Base-by-base conservation (phyloP, 37 sponge, comb jelly and placozoan genomes). In the Trichoplax adhaerens region DNA sequence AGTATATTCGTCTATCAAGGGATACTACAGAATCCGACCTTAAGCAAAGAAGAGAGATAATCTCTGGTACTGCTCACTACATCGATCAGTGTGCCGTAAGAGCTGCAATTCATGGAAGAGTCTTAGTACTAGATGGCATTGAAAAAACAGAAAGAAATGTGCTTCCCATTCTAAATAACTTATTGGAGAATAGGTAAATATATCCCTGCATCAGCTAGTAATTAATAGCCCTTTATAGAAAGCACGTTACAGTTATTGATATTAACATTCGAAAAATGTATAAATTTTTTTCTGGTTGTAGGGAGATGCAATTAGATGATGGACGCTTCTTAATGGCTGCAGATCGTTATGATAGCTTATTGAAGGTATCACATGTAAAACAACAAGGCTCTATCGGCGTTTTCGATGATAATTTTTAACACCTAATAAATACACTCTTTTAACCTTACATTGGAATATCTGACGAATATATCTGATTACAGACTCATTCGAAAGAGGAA, bases 121-220 rank as follows among this genome's bases (percentile, higher is more conserved):
- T 87, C 50, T 80, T 92, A 51, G 64, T 92, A 0, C 77, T 92
- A 54, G 93, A 92, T 46, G 93, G 93, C 4, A 85, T 92, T 8
- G 93, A 92, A 74, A 79, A 84, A 74, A 83, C 93, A 48, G 93
- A 92, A 73, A 80, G 89, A 75, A 92, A 92, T 74, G 88, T 92
- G 12, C 71, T 92, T 1, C 93, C 93, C 3, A 77, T 92, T 54
- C 68, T 92, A 5, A 87, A 92, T 72, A 92, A 92, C 66, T 77
- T 92, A 57, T 76, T 92, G 3, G 93, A 92, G 77, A 92, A 92
- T 80, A 85, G 29, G 29, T 29, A 29, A 29, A 29, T 29, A 29
- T 29, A 29, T 29, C 29, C 29, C 29, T 29, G 29, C 29, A 29
- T 29, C 29, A 29, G 29, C 29, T 29, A 29, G 29, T 29, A 29